Conservation (phyloP, 2,888 invertebrate species). For the Drosophila stalkeri region DNA sequence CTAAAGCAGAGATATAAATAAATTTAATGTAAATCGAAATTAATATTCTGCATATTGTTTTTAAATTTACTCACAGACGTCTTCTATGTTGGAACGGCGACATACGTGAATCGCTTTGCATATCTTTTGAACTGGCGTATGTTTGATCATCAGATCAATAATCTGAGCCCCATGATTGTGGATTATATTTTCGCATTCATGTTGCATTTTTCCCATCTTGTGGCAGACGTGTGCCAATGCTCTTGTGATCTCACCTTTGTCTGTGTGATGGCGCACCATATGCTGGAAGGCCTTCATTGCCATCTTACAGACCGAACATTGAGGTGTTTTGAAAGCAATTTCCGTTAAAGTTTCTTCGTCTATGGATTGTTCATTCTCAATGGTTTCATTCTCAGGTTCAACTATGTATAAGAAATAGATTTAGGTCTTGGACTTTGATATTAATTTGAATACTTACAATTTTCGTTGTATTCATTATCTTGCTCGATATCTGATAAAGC, state of each 20-base stretch:
- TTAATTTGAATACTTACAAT: background rate
- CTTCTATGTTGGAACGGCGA: background rate
- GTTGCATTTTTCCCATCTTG: background rate
- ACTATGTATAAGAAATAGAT: background rate
- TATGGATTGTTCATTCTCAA: background rate
- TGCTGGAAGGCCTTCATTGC: background rate
- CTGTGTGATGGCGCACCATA: background rate
- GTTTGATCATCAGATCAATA: background rate
- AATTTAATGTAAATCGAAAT: background rate
- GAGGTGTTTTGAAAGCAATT: background rate
- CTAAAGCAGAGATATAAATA: background rate
- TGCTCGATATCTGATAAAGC: background rate
- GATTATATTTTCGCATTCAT: background rate
- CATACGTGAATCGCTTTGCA: slow-evolving; percentile 14
- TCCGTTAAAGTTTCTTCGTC: background rate
- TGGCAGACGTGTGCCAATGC: slow-evolving; percentile 1
- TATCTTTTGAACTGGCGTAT: background rate
- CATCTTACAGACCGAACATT: background rate
- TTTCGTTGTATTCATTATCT: background rate
- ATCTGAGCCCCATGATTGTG: slow-evolving; percentile 1
- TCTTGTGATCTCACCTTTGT: background rate
- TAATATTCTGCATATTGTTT: background rate
- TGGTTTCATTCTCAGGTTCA: background rate
- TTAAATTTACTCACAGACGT: background rate
- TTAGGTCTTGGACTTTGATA: background rate